Base-by-base conservation (phyloP, 2,797 vertebrate genomes). In the Petrocephalus schoutedeni region DNA sequence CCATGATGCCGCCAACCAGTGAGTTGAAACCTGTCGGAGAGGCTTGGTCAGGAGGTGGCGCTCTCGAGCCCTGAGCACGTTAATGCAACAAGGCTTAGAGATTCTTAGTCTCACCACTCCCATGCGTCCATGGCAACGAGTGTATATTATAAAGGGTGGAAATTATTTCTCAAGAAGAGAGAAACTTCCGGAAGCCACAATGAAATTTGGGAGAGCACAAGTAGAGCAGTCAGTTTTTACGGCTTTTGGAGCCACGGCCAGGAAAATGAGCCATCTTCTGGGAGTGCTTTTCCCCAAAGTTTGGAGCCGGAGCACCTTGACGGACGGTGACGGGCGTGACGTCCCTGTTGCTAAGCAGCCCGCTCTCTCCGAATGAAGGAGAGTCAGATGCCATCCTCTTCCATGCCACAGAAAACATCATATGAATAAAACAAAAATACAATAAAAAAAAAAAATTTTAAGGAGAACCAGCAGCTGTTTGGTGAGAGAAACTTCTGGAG, bases 1-100 rank as follows among this genome's bases (percentile, higher is more conserved):
- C 98, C 97, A 99, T 98, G 90, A 98, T 91, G 0, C 97, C 97
- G 1, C 98, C 98, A 58, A 99, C 97, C 86, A 99, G 92, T 89
- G 98, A 99, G 94, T 99, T 99, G 92, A 99, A 99, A 86, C 96
- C 98, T 99, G 91, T n/a, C 64, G 93, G 89, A 91, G 45, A 10
- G 10, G 61, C 45, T 3, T 2, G 58, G 9, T 16, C 85, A 83
- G 1, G 88, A n/a, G 21, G 41, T n/a, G 71, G 36, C 41, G 14
- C 14, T 77, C 36, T 77, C 41, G 2, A 77, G 14, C 71, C 71
- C 71, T 49, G 36, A 77, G 71, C 14, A 77, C 41, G n/a, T 49
- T 49, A 32, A 36, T 57, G 7, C 59, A 36, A 67, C 53, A 23
- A 56, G 45, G 7, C 49, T 54, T 32, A 57, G 82, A 51, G 28